These are phyloP conservation scores for Tinamus guttatus DNA, from an alignment of 2,113 vertebrate genomes.

Conservation along the genomic window DNA sequence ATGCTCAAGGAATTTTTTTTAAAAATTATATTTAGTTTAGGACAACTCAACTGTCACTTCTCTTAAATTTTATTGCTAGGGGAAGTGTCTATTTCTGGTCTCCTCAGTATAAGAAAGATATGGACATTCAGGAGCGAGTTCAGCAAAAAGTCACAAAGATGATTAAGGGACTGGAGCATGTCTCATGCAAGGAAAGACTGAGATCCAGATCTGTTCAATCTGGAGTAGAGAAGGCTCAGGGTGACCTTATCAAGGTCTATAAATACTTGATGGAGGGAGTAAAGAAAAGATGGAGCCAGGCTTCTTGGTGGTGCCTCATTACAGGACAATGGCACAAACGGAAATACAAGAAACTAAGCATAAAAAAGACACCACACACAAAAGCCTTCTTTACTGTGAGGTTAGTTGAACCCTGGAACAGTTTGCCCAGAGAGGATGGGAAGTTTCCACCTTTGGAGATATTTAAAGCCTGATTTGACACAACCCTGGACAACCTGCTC, in stretches of 20 bases:
- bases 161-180: not conserved
- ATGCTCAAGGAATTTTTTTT: too few relatives aligned
- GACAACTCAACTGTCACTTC: too few relatives aligned
- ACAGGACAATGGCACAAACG: not conserved
- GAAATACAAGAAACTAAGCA: too few relatives aligned
- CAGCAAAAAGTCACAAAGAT: not conserved
- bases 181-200: not conserved
- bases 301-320: too few relatives aligned
- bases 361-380: too few relatives aligned
- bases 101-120: not conserved
- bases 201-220: not conserved
- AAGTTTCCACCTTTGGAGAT: fast-evolving
- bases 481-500: fast-evolving
- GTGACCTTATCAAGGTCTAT: fast-evolving
- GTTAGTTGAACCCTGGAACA: not conserved
- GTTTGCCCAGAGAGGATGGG: too few relatives aligned
- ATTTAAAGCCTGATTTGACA: not conserved
- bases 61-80: too few relatives aligned
- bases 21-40: too few relatives aligned
- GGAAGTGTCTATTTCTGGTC: too few relatives aligned
- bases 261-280: not conserved
- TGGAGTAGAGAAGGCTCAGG: not conserved
- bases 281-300: not conserved
- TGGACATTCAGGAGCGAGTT: not conserved
- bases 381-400: not conserved